A percentile compares a stretch with the other conserved stretches of the same genome.
Conservation (phyloP, 1,140 invertebrate genomes). For the Drosophila kepulauana region DNA sequence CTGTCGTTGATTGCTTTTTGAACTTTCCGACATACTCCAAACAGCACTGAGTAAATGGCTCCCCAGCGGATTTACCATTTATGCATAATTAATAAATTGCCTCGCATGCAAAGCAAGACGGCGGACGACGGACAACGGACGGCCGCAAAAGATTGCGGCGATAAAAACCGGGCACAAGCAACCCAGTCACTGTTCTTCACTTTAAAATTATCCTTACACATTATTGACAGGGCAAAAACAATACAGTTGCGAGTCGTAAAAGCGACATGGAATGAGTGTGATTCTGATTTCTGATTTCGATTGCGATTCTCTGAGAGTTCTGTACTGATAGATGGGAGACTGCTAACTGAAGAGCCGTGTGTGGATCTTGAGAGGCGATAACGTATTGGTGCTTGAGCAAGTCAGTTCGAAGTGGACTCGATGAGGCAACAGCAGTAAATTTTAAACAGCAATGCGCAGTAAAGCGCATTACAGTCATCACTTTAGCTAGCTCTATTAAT, state of each 20-base stretch:
- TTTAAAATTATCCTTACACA: conserved; percentile 63
- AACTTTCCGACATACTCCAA: conserved; percentile 55
- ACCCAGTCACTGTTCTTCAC: conserved; percentile 1
- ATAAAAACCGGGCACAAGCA: conserved; percentile 49
- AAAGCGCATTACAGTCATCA: background rate
- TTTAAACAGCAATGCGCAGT: conserved; percentile 10
- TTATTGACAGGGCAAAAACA: conserved; percentile 56
- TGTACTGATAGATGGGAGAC: conserved; percentile 44
- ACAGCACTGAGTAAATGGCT: background rate
- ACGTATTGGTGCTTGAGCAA: conserved; percentile 56
- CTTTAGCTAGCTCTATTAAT: background rate
- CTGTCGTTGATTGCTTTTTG: conserved; percentile 68
- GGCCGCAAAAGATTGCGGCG: conserved; percentile 56
- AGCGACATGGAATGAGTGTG: conserved; percentile 25
- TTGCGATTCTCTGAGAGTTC: conserved; percentile 24
- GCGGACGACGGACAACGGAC: too few species aligned
- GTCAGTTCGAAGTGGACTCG: conserved; percentile 49
- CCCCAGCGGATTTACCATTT: conserved; percentile 57
- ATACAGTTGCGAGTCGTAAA: conserved; percentile 53
- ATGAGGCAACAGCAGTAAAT: conserved; percentile 13
- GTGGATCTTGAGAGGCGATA: conserved; percentile 60
- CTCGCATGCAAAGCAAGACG: conserved; percentile 62
- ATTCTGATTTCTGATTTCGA: conserved; percentile 11
- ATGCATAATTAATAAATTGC: conserved; percentile 83
- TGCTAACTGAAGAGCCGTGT: conserved; percentile 9